Evolutionary conservation across 2,113 vertebrate species (phyloP).

Genomic region (Myrmecobius fasciatus): DNA sequence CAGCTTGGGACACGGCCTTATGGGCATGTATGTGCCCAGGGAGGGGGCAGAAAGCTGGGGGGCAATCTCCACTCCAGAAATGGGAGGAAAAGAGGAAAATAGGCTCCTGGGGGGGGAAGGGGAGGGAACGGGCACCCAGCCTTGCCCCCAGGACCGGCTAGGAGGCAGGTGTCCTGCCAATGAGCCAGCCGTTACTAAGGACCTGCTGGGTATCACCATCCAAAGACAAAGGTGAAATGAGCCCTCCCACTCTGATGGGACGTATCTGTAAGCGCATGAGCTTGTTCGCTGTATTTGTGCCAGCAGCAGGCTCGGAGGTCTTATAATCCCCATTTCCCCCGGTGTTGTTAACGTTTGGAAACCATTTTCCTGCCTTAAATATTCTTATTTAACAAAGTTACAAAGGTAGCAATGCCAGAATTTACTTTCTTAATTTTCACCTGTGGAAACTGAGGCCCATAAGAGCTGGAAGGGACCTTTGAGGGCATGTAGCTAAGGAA

Average conservation of each 20-base stretch:
- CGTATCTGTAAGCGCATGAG: not conserved
- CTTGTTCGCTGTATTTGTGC: not conserved
- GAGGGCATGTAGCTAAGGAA: not conserved
- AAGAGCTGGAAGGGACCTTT: not conserved
- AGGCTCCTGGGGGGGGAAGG: conserved; percentile 50
- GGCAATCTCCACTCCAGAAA: conserved; percentile 55
- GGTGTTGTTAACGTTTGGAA: not conserved
- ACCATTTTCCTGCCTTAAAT: not conserved
- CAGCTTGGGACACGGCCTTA: conserved; percentile 56
- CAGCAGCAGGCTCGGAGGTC: not conserved
- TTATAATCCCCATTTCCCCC: not conserved
- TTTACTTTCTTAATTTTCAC: not conserved
- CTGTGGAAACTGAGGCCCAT: not conserved
- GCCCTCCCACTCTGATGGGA: not conserved
- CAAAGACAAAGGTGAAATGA: not conserved
- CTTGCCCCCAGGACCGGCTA: not conserved
- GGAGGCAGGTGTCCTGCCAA: not conserved
- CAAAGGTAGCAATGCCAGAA: not conserved
- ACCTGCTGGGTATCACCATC: not conserved
- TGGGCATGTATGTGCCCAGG: conserved; percentile 50
- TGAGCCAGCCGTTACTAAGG: not conserved
- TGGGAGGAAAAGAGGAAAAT: conserved; percentile 11
- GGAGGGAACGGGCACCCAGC: not conserved
- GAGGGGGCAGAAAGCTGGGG: not conserved
- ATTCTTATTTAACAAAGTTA: not conserved